Conservation (phyloP, 2,888 invertebrate genomes). For the Chrysolina americana region DNA sequence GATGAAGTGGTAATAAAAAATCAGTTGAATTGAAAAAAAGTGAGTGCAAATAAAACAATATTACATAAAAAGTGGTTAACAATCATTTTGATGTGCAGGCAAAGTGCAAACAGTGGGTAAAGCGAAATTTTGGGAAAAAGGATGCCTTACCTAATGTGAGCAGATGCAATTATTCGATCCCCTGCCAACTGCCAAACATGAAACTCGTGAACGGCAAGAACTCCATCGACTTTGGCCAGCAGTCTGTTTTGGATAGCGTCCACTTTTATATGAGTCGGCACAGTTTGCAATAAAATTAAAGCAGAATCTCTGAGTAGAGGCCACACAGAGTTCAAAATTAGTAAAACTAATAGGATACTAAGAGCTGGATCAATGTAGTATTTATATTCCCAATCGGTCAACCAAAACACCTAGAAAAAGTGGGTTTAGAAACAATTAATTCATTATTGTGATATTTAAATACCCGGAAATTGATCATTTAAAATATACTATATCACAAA, state of each 20-base stretch:
- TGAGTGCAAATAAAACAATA: no score
- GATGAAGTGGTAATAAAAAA: no score
- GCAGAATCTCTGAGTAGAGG: conserved; percentile 94
- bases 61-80: no score
- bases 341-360: conserved; percentile 88
- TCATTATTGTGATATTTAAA: no score
- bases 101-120: no score
- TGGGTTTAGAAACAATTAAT: no score
- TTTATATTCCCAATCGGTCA: conserved; percentile 85
- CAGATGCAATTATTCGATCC: conserved; percentile 96
- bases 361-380: conserved; percentile 96
- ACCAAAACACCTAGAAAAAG: conserved; percentile 75
- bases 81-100: no score
- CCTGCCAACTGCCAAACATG: conserved; percentile 99
- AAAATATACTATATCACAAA: no score
- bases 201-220: conserved; percentile 96
- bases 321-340: conserved; percentile 93
- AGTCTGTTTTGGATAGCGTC: conserved; percentile 92
- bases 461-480: no score
- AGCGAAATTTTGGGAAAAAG: not conserved
- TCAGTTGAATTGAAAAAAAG: no score
- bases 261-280: conserved; percentile 96
- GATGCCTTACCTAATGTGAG: conserved; percentile 85
- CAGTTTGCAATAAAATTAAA: conserved; percentile 95
- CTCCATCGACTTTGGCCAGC: conserved; percentile 92